A percentile compares a stretch with the other conserved stretches of the same genome.
These are phyloP conservation scores for Poeciliopsis retropinna DNA, from an alignment of 2,113 vertebrate genomes.

Conservation along the genomic window DNA sequence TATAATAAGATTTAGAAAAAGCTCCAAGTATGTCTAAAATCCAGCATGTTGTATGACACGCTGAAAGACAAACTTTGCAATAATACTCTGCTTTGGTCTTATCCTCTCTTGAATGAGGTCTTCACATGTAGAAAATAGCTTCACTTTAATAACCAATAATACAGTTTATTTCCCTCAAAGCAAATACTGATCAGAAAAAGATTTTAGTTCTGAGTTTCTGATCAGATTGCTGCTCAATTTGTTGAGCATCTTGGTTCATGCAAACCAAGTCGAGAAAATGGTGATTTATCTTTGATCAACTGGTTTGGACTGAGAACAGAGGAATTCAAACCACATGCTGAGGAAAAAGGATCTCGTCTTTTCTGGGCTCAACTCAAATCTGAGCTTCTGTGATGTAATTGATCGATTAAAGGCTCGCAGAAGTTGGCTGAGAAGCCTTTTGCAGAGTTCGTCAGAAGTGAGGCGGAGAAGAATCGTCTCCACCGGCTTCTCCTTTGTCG, in stretches of 20 bases:
- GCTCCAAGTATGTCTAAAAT: too few species aligned
- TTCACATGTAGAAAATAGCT: too few species aligned
- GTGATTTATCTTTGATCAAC: too few species aligned
- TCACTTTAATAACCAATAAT: too few species aligned
- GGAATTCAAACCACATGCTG: not conserved
- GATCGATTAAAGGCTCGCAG: conserved; percentile 10
- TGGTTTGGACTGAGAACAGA: not conserved
- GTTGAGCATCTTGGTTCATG: not conserved
- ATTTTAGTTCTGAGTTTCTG: not conserved
- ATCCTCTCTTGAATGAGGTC: too few species aligned
- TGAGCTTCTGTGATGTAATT: not conserved
- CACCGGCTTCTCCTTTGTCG: conserved; percentile 34
- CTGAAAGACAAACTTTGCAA: too few species aligned
- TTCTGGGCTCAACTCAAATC: conserved; percentile 3
- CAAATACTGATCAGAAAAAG: not conserved
- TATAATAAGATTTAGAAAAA: too few species aligned
- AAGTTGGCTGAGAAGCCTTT: conserved; percentile 18
- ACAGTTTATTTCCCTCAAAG: too few species aligned
- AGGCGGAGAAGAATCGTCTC: conserved; percentile 14
- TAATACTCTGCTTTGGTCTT: too few species aligned
- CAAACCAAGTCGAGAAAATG: too few species aligned
- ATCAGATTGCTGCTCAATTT: not conserved
- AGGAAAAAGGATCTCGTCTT: not conserved
- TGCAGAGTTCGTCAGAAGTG: conserved; percentile 26
- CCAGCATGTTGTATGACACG: too few species aligned